A percentile compares a stretch with the other conserved stretches of the same genome.
phyloP scores from a whole-genome alignment of 1,140 invertebrate genomes.

The Megalopta genalis region DNA sequence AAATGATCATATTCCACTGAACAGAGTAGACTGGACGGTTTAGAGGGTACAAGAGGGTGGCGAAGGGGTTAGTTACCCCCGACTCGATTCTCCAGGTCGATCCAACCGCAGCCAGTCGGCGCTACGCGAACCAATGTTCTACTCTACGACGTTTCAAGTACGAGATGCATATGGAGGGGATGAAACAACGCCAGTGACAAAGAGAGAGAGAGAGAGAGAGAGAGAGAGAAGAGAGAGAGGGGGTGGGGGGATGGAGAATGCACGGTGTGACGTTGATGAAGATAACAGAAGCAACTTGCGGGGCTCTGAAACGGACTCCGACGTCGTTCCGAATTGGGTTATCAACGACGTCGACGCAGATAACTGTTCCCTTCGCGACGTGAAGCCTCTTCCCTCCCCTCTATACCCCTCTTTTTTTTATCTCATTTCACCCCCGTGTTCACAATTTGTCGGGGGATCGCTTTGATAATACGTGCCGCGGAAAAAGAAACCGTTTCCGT shows the following conservation, averaged over 20 bases:
- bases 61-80: neutral
- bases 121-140: conserved; percentile 73
- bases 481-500: neutral
- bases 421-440: neutral
- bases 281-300: conserved; percentile 46
- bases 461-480: neutral
- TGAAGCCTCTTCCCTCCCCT: neutral
- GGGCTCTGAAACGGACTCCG: conserved; percentile 40
- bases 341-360: conserved; percentile 43
- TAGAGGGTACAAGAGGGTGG: no score
- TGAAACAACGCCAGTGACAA: conserved; percentile 41
- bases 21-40: no score
- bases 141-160: conserved; percentile 63
- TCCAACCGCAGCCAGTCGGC: conserved; percentile 53
- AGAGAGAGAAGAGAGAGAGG: no score
- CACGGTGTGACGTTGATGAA: conserved; percentile 33
- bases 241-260: conserved; percentile 8
- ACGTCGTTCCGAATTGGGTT: conserved; percentile 11
- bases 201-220: no score
- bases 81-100: neutral
- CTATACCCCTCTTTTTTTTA: neutral
- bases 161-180: conserved; percentile 48
- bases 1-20: no score
- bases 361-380: conserved; percentile 36
- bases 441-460: neutral